Base-by-base conservation (phyloP, 2,113 vertebrate species). In the Nyctereutes procyonoides region DNA sequence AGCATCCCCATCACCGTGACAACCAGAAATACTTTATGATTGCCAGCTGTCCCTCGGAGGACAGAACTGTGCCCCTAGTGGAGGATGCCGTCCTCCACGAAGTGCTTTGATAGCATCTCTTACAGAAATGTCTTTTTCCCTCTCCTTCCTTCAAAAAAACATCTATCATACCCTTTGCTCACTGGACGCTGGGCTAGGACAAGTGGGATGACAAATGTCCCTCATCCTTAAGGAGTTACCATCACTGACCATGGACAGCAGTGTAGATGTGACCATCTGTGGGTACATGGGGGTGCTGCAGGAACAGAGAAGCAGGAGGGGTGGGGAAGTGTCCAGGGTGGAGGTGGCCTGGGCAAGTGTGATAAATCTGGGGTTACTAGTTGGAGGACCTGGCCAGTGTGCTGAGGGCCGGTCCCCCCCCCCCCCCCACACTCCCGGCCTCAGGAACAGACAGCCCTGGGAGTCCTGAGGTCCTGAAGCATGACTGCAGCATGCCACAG, bases 391-490 rank as follows among this genome's bases (percentile, higher is more conserved):
- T 30, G 32, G 24, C 28, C 30, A 13, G 30, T 56, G 55, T 62
- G 58, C 58, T 7, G 5, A 38, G 86, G 53, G 5, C 35, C 73
- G 65, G 32, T 1, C 3, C 30, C 2, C 43, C 43, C 43, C 7
- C 6, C 43, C 8, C 7, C 43, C n/a, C n/a, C n/a, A n/a, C n/a
- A n/a, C n/a, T n/a, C n/a, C 73, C 30, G 28, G 22, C 65, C 63
- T 90, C 28, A 2, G 80, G 20, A 7, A 65, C 7, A 0, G 43
- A 16, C 26, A 8, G 4, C 38, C n/a, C n/a, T 63, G 53, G 48
- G 55, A 1, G 7, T 24, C 38, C n/a, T 2, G 0, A 24, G 24
- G 24, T 38, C 51, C 15, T 30, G 24, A 14, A 3, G 0, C 60
- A 3, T 48, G 26, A 38, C n/a, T 19, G 15, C 28, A 5, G 16